Evolutionary conservation across 2,888 invertebrate genomes (phyloP).

Genomic region (Xestia sexstrigata): DNA sequence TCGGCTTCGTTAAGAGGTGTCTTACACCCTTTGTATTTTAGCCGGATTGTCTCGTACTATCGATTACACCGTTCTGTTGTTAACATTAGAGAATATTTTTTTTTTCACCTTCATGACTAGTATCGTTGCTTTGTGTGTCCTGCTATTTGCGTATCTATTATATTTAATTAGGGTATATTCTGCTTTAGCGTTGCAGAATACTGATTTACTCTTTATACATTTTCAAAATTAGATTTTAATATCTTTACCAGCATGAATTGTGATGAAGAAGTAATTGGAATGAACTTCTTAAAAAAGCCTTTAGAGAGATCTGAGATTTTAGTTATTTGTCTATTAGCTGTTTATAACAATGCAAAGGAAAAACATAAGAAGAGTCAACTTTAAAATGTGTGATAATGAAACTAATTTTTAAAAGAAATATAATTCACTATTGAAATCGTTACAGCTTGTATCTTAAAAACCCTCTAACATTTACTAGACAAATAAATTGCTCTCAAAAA

Average conservation of each 20-base stretch:
- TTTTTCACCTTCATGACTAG: too few relatives aligned
- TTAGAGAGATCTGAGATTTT: too few relatives aligned
- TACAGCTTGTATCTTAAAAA: neutral
- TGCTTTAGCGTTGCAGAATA: neutral
- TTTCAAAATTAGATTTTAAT: too few relatives aligned
- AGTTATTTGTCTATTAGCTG: neutral
- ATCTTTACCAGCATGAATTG: neutral
- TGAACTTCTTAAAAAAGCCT: neutral
- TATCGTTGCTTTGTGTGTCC: neutral
- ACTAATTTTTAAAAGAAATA: neutral
- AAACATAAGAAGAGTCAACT: neutral
- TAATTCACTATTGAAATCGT: too few relatives aligned
- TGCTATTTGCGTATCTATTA: neutral
- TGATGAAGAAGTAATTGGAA: neutral
- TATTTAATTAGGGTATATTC: neutral
- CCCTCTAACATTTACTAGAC: conserved; percentile 9
- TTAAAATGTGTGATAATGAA: neutral
- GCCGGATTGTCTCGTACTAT: conserved; percentile 52
- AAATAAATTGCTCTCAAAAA: conserved; percentile 39
- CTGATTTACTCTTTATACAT: neutral
- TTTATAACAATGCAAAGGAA: neutral
- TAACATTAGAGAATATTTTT: too few relatives aligned
- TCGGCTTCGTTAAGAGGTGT: too few relatives aligned
- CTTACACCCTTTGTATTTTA: too few relatives aligned
- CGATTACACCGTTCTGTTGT: conserved; percentile 40